Base-by-base conservation (phyloP, 2,888 invertebrate species). In the Heliconius hortense region DNA sequence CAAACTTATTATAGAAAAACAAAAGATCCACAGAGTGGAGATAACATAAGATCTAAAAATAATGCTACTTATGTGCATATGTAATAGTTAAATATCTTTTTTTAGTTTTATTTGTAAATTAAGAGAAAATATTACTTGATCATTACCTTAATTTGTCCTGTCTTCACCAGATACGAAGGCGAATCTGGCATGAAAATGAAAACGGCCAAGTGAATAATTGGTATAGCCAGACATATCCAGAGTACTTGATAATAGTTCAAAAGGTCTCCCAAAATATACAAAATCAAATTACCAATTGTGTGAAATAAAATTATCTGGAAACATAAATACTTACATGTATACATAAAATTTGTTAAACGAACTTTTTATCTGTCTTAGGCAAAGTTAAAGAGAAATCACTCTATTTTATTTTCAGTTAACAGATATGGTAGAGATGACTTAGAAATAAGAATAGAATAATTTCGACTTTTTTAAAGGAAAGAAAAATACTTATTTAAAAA, bases 151-250 rank as follows among this genome's bases (percentile, higher is more conserved):
- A 82, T 74, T 18, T 88, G 84, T 10, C 91, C 92, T 53, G 80
- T 85, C 80, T 90, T 91, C 60, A 94, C 85, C 13, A 94, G 85
- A 76, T 88, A 94, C 0, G 95, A 90, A 0, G 96, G 96, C 0
- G 96, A 95, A 79, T 96, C 96, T 0, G 96, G 96, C 88, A 96
- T 92, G 85, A 88, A 86, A n/a, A 92, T 82, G 78, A 95, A 93
- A 8, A 93, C 78, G 0, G 94, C 72, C 4, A 95, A 77, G 67
- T 95, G 94, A 0, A 94, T 13, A 0, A 93, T 83, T 0, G 95
- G 94, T 21, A 95, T 79, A 0, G 94, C 73, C 11, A 95, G 82
- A 73, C 95, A 95, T 0, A 94, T 83, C 84, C 92, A 89, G 13
- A 96, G 91, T 43, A 95, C 86, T 0, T 87, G 83, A 1, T 89